A percentile compares a stretch with the other conserved stretches of the same genome.
Conservation (phyloP, 2,797 vertebrate species). For the Brotula barbata region DNA sequence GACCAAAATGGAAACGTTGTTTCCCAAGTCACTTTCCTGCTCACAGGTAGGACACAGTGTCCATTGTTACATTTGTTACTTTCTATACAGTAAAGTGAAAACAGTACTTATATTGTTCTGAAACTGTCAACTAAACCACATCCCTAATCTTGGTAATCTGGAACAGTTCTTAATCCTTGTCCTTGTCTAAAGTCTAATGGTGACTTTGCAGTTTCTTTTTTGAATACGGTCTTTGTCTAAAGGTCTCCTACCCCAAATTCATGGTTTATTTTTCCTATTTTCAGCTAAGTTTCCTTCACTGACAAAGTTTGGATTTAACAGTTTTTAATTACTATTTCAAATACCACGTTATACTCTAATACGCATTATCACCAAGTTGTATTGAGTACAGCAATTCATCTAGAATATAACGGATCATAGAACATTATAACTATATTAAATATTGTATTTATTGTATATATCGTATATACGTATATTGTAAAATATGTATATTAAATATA, state of each 20-base stretch:
- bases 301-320: no score
- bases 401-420: no score
- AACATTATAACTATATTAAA: no score
- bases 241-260: neutral
- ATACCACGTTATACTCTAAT: neutral
- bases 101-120: neutral
- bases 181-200: neutral
- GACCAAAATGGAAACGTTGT: slow-evolving; percentile 57
- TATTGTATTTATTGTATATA: no score
- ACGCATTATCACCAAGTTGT: no score
- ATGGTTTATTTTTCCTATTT: neutral
- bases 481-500: no score
- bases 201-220: neutral
- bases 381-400: no score
- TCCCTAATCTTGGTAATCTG: neutral
- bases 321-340: neutral
- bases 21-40: slow-evolving; percentile 63
- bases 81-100: no score
- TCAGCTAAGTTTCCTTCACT: neutral
- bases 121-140: neutral
- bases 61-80: no score
- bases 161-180: neutral
- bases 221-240: neutral
- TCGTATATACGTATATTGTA: no score
- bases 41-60: slow-evolving; percentile 63